Evolutionary conservation across 2,888 invertebrate species (phyloP), one percentile per base, ranked within the genome.

Genomic region (Mythimna loreyi): DNA sequence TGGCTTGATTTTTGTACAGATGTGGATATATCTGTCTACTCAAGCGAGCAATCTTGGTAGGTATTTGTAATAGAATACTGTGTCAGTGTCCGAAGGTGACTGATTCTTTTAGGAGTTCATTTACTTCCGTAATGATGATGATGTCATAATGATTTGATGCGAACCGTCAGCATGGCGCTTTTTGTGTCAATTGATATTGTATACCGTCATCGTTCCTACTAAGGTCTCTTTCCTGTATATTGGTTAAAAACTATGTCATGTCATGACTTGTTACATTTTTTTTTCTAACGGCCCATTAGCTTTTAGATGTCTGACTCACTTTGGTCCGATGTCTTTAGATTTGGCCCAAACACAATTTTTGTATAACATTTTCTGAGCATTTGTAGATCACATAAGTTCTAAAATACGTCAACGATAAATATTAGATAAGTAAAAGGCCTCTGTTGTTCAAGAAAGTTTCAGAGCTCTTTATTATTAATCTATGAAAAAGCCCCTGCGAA

Each of bases 141-240:
- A 79, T 71, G 76, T 76, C 76, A 81, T 58, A 70, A 62, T 57
- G 60, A 57, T 74, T 85, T 75, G 67, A 69, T 83, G 85, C 71
- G 84, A 86, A 86, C 84, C 84, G 87, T 89, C 88, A 86, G 83
- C 81, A 78, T 80, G 83, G 72, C 82, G 78, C 84, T 87, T 87
- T 87, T 78, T 81, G 74, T 83, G 78, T 83, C 84, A 84, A 83
- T 83, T 79, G 67, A 68, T 85, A 85, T 86, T 83, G 67, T 72
- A 75, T 81, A 75, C 71, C 83, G 82, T 83, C 86, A 86, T 81
- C 75, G 65, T 78, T 75, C 78, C 84, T 84, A 84, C 80, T 87
- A 86, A 85, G 85, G 87, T 83, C 80, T 85, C 82, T 86, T 87
- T 88, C 87, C 88, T 87, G 86, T 78, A 81, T 76, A 72, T 76